Evolutionary conservation across 2,888 invertebrate species (phyloP).

Genomic region (Leptopilina myrica): DNA sequence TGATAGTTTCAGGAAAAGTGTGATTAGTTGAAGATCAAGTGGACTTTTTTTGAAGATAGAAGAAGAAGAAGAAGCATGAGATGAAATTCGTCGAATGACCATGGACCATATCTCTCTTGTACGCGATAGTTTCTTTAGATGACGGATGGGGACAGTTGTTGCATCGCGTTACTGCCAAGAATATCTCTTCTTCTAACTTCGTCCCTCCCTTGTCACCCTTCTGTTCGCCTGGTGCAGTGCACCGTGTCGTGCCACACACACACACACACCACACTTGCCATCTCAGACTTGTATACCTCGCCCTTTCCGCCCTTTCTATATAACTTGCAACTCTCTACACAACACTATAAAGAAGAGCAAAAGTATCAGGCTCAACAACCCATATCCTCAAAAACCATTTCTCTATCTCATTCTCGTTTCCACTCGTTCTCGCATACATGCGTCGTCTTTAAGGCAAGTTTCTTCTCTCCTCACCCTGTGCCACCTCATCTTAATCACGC

Average conservation of each 20-base stretch:
- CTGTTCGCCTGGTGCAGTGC: slow-evolving; percentile 38
- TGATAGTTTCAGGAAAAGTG: too few relatives aligned
- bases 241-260: slow-evolving; percentile 31
- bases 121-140: slow-evolving; percentile 57
- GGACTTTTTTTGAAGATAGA: too few relatives aligned
- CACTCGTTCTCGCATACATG: slow-evolving; percentile 27
- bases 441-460: not conserved
- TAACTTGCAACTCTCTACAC: slow-evolving; percentile 9
- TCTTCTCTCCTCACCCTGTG: slow-evolving; percentile 14
- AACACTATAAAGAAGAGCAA: too few relatives aligned
- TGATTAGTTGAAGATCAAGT: too few relatives aligned
- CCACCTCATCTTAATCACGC: slow-evolving; percentile 25
- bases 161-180: slow-evolving; percentile 71
- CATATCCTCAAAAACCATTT: slow-evolving; percentile 55
- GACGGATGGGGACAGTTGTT: slow-evolving; percentile 75
- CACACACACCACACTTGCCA: slow-evolving; percentile 37
- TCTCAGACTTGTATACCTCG: slow-evolving; percentile 17
- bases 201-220: slow-evolving; percentile 39
- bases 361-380: slow-evolving; percentile 42
- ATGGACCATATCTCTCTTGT: slow-evolving; percentile 46
- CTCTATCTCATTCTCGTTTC: slow-evolving; percentile 45
- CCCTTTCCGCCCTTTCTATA: slow-evolving; percentile 12
- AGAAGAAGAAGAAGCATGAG: slow-evolving; percentile 12
- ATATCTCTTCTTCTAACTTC: slow-evolving; percentile 62
- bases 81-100: slow-evolving; percentile 46